These are phyloP conservation scores for Labia minor DNA, from an alignment of 2,888 invertebrate species.

Conservation along the genomic window DNA sequence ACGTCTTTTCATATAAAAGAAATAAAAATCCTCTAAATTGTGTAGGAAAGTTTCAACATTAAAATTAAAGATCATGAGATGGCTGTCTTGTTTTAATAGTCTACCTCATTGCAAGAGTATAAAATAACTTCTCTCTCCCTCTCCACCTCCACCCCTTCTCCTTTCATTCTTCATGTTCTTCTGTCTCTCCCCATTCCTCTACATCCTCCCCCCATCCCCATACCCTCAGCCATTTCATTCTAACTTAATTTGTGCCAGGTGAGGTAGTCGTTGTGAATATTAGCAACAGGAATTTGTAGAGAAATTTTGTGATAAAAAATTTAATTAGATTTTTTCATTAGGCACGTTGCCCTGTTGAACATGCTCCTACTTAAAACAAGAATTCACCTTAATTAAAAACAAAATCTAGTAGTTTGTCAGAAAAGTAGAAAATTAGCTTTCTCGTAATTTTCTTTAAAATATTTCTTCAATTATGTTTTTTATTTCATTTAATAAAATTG, in stretches of 20 bases:
- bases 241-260: background rate
- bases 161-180: background rate
- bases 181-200: too few species aligned
- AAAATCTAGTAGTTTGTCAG: slow-evolving; percentile 8
- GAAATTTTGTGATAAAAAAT: slow-evolving; percentile 3
- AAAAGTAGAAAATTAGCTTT: background rate
- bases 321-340: slow-evolving; percentile 13
- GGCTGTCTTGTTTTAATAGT: background rate
- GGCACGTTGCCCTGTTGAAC: background rate
- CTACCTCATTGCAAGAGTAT: background rate
- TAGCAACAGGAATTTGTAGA: slow-evolving; percentile 8
- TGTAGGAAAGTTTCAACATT: background rate
- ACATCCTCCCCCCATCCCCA: too few species aligned
- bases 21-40: too few species aligned
- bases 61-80: background rate
- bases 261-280: background rate
- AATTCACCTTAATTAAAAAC: slow-evolving; percentile 2
- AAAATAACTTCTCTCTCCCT: background rate
- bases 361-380: slow-evolving; percentile 2
- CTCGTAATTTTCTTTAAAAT: slow-evolving; percentile 13
- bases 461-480: background rate
- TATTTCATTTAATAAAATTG: slow-evolving; percentile 3
- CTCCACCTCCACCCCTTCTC: background rate
- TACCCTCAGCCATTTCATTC: too few species aligned
- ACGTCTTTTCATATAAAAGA: too few species aligned